Conservation (phyloP, 2,888 invertebrate genomes). For the Slavum lentiscoides region DNA sequence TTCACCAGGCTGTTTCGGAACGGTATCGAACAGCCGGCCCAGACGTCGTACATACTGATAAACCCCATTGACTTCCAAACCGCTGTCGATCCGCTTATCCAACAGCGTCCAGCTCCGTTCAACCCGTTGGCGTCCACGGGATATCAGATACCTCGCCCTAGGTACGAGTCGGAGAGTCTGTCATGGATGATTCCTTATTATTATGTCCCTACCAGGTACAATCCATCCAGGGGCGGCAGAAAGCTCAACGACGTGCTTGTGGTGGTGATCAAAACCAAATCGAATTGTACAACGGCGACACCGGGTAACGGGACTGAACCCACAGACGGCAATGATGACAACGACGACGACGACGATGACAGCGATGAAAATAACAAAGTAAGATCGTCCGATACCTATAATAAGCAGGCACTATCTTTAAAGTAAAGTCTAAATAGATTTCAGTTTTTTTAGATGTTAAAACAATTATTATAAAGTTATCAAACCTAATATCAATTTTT, state of each 20-base stretch:
- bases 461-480: no score
- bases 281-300: slow-evolving; percentile 4
- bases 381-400: background rate
- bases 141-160: slow-evolving; percentile 6
- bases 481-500: no score
- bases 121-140: slow-evolving; percentile 10
- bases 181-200: slow-evolving; percentile 43
- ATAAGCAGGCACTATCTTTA: no score
- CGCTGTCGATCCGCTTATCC: background rate
- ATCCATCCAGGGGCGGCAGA: background rate
- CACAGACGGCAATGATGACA: background rate
- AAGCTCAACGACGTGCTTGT: slow-evolving; percentile 37
- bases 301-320: background rate
- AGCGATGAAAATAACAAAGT: background rate
- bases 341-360: background rate
- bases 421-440: no score
- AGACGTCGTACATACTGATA: slow-evolving; percentile 10
- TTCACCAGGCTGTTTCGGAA: slow-evolving; percentile 32
- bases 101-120: slow-evolving; percentile 15
- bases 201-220: slow-evolving; percentile 35
- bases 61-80: slow-evolving; percentile 9
- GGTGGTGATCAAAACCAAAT: slow-evolving; percentile 15
- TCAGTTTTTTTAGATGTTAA: no score
- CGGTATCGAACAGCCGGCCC: slow-evolving; percentile 28
- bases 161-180: slow-evolving; percentile 30